Evolutionary conservation across 2,888 invertebrate species (phyloP).

Genomic region (Rhagonycha fulva): DNA sequence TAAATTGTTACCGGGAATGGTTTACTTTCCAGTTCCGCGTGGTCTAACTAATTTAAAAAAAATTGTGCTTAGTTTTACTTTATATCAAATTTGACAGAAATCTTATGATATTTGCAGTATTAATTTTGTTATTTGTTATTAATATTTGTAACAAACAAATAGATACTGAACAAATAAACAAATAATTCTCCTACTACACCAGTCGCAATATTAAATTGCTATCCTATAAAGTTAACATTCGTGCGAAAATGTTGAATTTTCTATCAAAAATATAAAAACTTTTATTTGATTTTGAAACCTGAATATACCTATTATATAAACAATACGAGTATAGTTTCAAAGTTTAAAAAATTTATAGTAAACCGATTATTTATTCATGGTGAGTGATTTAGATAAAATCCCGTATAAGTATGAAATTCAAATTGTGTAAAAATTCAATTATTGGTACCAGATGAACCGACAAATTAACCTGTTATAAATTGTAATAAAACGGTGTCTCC

Average conservation of each 20-base stretch:
- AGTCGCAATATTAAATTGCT: neutral
- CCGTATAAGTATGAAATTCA: neutral
- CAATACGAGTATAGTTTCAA: neutral
- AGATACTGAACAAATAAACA: too few species aligned
- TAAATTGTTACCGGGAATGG: neutral
- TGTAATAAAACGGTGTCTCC: neutral
- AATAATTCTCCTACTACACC: too few species aligned
- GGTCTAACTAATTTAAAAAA: neutral
- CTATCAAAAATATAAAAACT: neutral
- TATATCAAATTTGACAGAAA: too few species aligned
- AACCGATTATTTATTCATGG: neutral
- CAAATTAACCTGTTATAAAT: neutral
- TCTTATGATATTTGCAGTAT: too few species aligned
- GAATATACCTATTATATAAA: neutral
- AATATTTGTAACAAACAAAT: too few species aligned
- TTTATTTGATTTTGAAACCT: neutral
- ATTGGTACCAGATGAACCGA: neutral
- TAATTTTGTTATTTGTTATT: too few species aligned
- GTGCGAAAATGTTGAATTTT: neutral
- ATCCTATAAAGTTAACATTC: neutral
- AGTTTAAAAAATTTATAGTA: neutral
- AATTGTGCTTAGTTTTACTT: too few species aligned
- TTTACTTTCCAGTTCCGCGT: neutral
- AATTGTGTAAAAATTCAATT: neutral
- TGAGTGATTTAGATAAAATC: neutral